Percentiles rank a stretch among this genome's conserved stretches.
Conservation (phyloP, 2,888 invertebrate species). For the Sinohyriopsis cumingii region DNA sequence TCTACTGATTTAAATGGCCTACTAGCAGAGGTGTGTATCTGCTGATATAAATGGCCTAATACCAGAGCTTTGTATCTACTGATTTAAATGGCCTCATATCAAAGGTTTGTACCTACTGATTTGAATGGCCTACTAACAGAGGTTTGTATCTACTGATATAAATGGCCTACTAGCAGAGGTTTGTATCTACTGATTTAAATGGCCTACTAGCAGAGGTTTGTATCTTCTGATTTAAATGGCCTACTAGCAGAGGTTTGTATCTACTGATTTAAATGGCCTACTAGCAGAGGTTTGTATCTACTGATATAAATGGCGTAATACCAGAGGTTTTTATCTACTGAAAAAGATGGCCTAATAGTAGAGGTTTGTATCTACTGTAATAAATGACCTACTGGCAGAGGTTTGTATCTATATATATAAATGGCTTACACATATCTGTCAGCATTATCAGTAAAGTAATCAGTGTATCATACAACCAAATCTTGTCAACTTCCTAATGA, state of each 20-base stretch:
- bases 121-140: conserved; percentile 73
- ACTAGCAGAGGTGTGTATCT: conserved; percentile 66
- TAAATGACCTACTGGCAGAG: conserved; percentile 74
- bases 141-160: conserved; percentile 61
- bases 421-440: too few relatives aligned
- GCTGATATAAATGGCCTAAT: not conserved
- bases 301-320: conserved; percentile 73
- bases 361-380: conserved; percentile 58
- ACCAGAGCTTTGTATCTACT: too few relatives aligned
- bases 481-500: too few relatives aligned
- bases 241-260: conserved; percentile 70
- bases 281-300: conserved; percentile 67
- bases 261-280: not conserved
- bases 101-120: conserved; percentile 55
- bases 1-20: conserved; percentile 70
- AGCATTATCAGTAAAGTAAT: too few relatives aligned
- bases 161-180: conserved; percentile 73
- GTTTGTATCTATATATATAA: conserved; percentile 32
- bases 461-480: too few relatives aligned
- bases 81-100: conserved; percentile 74
- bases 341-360: conserved; percentile 71
- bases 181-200: not conserved
- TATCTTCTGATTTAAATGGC: too few relatives aligned
- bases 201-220: too few relatives aligned
- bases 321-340: conserved; percentile 58